Evolutionary conservation across 1,140 invertebrate species (phyloP), one percentile per base, ranked within the genome.

Genomic region (Penaeus japonicus): DNA sequence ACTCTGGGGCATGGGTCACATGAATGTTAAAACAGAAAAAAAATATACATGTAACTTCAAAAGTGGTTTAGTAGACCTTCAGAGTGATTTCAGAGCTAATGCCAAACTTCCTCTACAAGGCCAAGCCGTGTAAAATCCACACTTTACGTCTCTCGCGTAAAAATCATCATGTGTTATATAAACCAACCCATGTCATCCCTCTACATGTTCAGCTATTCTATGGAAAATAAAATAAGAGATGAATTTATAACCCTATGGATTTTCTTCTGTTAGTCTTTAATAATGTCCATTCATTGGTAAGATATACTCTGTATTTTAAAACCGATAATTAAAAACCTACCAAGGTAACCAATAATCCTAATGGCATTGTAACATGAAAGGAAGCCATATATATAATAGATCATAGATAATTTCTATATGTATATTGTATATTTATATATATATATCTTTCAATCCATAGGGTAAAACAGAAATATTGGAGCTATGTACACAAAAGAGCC

Each of bases 371-470:
- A 54, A 80, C 79, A 87, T 39, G 78, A 32, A 87, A 87, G 24
- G 27, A 77, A 77, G 30, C 35, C 24, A 73, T 30, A 7, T 30
- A 30, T 32, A 73, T 73, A 73, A 73, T 32, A 73, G 70, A 30
- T 18, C 30, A 55, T 55, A 30, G 53, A 82, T 24, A 55, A 27
- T 82, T 55, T 82, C 27, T 82, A 82, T 57, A 82, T 82, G 27
- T 82, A 54, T 55, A 57, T 30, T 82, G 65, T 59, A 53, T 53
- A 84, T 87, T 17, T 79, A 80, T 87, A 81, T 81, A 87, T 39
- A 54, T 87, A 87, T 86, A 80, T 87, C n/a, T 81, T 65, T 81
- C n/a, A 84, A 88, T 88, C 87, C 87, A 88, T 84, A 88, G 87
- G 87, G 87, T 59, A 88, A 73, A 77, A 88, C 53, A 75, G 32